Evolutionary conservation across 2,888 invertebrate species (phyloP), one percentile per base, ranked within the genome.

Genomic region (Aelia acuminata): DNA sequence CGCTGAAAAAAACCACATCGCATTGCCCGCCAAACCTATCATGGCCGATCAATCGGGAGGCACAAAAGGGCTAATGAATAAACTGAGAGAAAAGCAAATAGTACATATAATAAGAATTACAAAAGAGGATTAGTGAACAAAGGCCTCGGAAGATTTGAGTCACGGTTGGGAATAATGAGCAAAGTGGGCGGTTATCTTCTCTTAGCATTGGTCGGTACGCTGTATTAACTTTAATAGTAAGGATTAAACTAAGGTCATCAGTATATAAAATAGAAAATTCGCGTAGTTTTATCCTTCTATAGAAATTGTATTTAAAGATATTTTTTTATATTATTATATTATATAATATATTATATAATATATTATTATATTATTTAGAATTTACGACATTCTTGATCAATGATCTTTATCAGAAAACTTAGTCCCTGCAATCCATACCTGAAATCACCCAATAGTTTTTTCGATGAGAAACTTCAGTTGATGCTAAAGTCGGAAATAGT

Each of bases 41-140:
- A 80, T 43, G 43, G 80, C 22, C n/a, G 80, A 80, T 80, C 43
- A n/a, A 80, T n/a, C 39, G 43, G 80, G 3, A 20, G 43, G 3
- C 43, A 80, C 43, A 80, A 80, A 75, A 80, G 80, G n/a, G 8
- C 35, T 75, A 39, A 39, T 39, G 75, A 18, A 75, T 43, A 75
- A 39, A 75, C 75, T 10, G 22, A 22, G 39, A 7, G 22, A 80
- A 80, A 3, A 47, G 80, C 39, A 47, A 80, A 80, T 22, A 47
- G 5, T n/a, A 80, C 43, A 80, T 47, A 47, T 22, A 80, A 80
- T n/a, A 80, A 80, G 22, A 75, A 86, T 63, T 70, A 70, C 57
- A 70, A 87, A 86, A 47, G 63, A 5, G 87, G 87, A 87, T 87
- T 87, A 87, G 87, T 70, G 43, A 87, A 70, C 87, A 48, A 70